Percentiles rank a stretch among this genome's conserved stretches.
Evolutionary conservation across 2,888 invertebrate genomes (phyloP).

Genomic region (Caenorhabditis parvicauda): DNA sequence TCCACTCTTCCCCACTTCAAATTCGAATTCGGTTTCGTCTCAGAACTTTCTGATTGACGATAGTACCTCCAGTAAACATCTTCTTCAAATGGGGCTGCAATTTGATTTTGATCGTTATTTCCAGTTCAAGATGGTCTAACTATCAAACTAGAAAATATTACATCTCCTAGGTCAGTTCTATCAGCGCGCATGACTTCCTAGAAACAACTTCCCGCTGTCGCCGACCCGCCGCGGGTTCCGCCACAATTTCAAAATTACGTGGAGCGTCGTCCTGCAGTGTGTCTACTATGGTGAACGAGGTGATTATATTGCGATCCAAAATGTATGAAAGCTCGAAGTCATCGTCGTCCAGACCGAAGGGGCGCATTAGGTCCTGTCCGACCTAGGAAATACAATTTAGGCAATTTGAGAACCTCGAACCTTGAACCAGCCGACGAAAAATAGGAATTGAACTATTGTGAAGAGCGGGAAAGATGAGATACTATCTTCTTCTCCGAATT

Average conservation of each 20-base stretch:
- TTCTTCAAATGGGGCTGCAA: constrained; percentile 40
- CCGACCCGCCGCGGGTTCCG: no score
- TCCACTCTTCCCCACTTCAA: constrained; percentile 40
- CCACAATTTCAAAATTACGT: constrained; percentile 21
- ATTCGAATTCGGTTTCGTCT: constrained; percentile 5
- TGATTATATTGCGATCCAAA: constrained; percentile 40
- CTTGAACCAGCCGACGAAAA: constrained; percentile 53
- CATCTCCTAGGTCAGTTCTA: background rate
- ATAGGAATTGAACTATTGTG: constrained; percentile 47
- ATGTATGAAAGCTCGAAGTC: constrained; percentile 46
- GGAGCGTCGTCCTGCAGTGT: constrained; percentile 33
- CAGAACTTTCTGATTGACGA: background rate
- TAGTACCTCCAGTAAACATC: constrained; percentile 34
- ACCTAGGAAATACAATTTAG: constrained; percentile 35
- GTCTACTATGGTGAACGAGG: constrained; percentile 43
- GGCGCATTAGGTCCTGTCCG: constrained; percentile 49
- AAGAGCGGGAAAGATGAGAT: constrained; percentile 38
- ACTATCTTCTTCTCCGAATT: constrained; percentile 15
- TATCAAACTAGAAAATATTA: background rate
- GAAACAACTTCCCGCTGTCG: no score
- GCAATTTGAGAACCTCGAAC: constrained; percentile 12
- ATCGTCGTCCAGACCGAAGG: constrained; percentile 47
- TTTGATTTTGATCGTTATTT: no score
- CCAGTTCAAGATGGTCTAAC: background rate
- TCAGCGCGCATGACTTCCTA: no score